Evolutionary conservation across 2,888 invertebrate species (phyloP).

Genomic region (Stenodera caucasica): DNA sequence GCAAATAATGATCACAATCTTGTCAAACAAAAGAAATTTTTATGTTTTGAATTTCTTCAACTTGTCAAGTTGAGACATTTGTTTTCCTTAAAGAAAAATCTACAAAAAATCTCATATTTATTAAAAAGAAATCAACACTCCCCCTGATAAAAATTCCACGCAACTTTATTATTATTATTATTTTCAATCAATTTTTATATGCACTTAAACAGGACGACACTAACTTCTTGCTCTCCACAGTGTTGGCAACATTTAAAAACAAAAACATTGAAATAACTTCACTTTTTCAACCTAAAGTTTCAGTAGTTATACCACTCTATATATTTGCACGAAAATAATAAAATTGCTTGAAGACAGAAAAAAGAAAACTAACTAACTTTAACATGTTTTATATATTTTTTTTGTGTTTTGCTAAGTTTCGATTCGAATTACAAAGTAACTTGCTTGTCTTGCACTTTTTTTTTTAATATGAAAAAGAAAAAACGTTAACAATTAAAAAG

Average conservation of each 20-base stretch:
- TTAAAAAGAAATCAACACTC: slow-evolving; percentile 35
- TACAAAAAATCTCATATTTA: slow-evolving; percentile 28
- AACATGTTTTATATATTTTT: slow-evolving; percentile 33
- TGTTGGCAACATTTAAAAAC: slow-evolving; percentile 43
- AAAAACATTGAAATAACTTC: slow-evolving; percentile 36
- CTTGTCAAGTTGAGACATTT: slow-evolving; percentile 26
- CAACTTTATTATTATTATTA: too few species aligned
- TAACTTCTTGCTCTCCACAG: slow-evolving; percentile 36
- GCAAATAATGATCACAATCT: not conserved
- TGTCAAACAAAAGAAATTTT: slow-evolving; percentile 9
- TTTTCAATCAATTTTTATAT: slow-evolving; percentile 13
- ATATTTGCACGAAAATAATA: slow-evolving; percentile 39
- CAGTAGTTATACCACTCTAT: slow-evolving; percentile 25
- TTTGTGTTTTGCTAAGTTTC: slow-evolving; percentile 15
- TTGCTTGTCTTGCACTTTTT: not conserved
- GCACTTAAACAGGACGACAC: slow-evolving; percentile 36
- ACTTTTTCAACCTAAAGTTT: slow-evolving; percentile 21
- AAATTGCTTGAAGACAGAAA: slow-evolving; percentile 33
- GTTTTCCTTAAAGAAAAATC: slow-evolving; percentile 17
- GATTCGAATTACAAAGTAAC: slow-evolving; percentile 25
- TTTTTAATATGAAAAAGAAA: not conserved
- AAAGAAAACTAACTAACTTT: slow-evolving; percentile 28
- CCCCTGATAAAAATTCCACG: slow-evolving; percentile 27
- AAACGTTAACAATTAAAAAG: slow-evolving; percentile 29
- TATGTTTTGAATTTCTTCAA: slow-evolving; percentile 19